phyloP scores from a whole-genome alignment of 2,888 invertebrate genomes.

The Bunonema sp. region DNA sequence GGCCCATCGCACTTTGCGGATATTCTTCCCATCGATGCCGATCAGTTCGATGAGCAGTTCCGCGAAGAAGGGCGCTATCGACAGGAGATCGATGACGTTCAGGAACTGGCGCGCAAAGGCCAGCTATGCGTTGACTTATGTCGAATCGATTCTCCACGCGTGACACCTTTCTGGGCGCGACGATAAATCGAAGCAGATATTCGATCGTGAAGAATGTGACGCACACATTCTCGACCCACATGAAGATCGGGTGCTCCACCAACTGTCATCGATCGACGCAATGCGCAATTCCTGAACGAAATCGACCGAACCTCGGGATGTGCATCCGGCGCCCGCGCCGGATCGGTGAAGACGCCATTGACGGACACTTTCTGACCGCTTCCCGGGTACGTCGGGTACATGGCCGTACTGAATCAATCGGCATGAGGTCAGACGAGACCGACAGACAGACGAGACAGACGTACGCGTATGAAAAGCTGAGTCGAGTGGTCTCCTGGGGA shows the following conservation, averaged over 20 bases:
- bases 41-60: slow-evolving; percentile 34
- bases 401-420: slow-evolving; percentile 15
- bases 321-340: no score
- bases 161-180: slow-evolving; percentile 22
- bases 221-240: slow-evolving; percentile 40
- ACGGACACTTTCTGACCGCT: no score
- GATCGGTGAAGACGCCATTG: no score
- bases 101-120: slow-evolving; percentile 38
- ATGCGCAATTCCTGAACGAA: no score
- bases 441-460: no score
- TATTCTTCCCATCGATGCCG: slow-evolving; percentile 39
- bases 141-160: not conserved
- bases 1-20: slow-evolving; percentile 41
- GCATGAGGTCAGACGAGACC: no score
- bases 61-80: slow-evolving; percentile 38
- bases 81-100: slow-evolving; percentile 34
- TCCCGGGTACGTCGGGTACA: slow-evolving; percentile 38
- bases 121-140: slow-evolving; percentile 7
- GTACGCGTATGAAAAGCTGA: no score
- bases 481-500: slow-evolving; percentile 16
- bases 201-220: slow-evolving; percentile 40
- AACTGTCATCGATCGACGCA: no score
- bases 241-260: slow-evolving; percentile 43
- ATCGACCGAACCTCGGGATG: no score
- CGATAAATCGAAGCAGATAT: slow-evolving; percentile 32